A percentile compares a stretch with the other conserved stretches of the same genome.
Evolutionary conservation across 1,140 invertebrate species (phyloP).

Genomic region (Adelges cooleyi): DNA sequence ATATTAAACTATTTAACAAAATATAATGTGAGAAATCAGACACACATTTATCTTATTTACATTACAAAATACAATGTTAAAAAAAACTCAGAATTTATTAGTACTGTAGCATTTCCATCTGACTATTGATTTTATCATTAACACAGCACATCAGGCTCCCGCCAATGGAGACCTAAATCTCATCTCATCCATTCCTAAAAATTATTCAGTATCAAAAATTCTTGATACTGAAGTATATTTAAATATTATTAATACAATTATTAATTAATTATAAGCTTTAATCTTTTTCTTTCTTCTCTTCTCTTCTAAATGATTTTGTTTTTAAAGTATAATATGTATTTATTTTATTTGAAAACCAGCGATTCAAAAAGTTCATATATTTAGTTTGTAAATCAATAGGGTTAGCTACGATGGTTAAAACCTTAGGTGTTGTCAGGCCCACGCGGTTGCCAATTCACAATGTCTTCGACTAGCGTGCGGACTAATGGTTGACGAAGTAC

Average conservation of each 20-base stretch:
- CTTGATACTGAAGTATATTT: no score
- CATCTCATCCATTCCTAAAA: neutral
- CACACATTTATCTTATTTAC: slow-evolving; percentile 5
- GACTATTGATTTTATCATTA: neutral
- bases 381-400: neutral
- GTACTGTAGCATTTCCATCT: neutral
- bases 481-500: slow-evolving; percentile 4
- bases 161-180: no score
- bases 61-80: slow-evolving; percentile 14
- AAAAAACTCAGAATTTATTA: neutral
- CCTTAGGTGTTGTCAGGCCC: slow-evolving; percentile 21
- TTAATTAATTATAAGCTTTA: no score
- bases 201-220: no score
- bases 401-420: slow-evolving; percentile 26
- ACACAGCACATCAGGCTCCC: no score
- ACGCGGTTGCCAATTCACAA: slow-evolving; percentile 11
- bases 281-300: no score
- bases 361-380: neutral
- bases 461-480: slow-evolving; percentile 2
- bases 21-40: neutral
- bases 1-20: slow-evolving; percentile 17
- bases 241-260: slow-evolving; percentile 21
- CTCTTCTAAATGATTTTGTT: neutral
- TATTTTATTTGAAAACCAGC: slow-evolving; percentile 11
- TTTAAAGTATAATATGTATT: slow-evolving; percentile 17